phyloP scores from a whole-genome alignment of 2,888 invertebrate species.

The Athalia cordata region DNA sequence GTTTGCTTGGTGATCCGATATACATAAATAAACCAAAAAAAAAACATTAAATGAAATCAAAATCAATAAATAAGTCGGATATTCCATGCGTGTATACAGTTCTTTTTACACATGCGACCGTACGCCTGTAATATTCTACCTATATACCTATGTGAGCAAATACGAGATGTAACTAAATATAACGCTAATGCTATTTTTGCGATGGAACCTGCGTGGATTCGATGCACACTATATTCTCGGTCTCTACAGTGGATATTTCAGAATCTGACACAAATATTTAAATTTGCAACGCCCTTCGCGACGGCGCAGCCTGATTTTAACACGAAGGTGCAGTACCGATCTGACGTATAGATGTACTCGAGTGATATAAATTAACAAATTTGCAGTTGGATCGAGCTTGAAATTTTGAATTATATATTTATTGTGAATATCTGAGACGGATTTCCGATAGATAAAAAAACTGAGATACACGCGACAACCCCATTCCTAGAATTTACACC shows the following conservation, averaged over 20 bases:
- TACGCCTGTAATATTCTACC: not conserved
- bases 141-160: constrained; percentile 33
- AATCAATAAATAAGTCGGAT: not conserved
- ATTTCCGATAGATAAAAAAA: too few relatives aligned
- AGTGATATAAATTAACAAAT: too few relatives aligned
- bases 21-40: not conserved
- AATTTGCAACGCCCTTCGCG: constrained; percentile 55
- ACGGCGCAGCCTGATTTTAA: constrained; percentile 1
- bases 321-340: too few relatives aligned
- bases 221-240: constrained; percentile 56
- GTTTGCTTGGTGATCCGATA: not conserved
- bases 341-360: too few relatives aligned
- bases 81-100: not conserved
- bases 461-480: too few relatives aligned
- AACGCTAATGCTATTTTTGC: constrained; percentile 69
- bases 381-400: too few relatives aligned
- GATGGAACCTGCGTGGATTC: constrained; percentile 48
- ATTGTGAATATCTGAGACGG: too few relatives aligned
- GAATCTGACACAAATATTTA: constrained; percentile 64
- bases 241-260: constrained; percentile 62
- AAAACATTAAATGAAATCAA: not conserved
- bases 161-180: constrained; percentile 63
- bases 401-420: too few relatives aligned
- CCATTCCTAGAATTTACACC: too few relatives aligned
- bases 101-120: not conserved